Conservation (phyloP, 2,888 invertebrate genomes). For the Cantharis nigra region DNA sequence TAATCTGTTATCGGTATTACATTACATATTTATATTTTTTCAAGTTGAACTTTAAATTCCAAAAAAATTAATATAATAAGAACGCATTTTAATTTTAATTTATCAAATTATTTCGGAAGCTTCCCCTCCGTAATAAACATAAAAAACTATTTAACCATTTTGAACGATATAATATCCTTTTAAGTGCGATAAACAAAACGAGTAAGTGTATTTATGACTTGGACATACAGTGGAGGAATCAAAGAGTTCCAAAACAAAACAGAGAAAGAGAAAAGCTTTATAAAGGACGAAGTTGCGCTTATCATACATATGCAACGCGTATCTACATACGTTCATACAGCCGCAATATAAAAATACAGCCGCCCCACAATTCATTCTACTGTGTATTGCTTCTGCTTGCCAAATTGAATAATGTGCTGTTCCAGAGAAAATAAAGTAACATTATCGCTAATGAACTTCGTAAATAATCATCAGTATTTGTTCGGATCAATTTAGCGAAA, state of each 20-base stretch:
- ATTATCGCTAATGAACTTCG: slow-evolving; percentile 51
- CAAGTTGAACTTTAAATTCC: neutral
- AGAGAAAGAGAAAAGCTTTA: slow-evolving; percentile 43
- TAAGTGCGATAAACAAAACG: neutral
- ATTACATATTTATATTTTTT: neutral
- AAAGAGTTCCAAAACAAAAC: slow-evolving; percentile 33
- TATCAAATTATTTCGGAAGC: neutral
- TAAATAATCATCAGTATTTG: slow-evolving; percentile 48
- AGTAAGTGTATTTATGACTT: neutral
- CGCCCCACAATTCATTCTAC: slow-evolving; percentile 49
- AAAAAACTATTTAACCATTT: neutral
- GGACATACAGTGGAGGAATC: slow-evolving; percentile 36
- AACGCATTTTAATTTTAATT: neutral
- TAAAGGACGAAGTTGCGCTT: slow-evolving; percentile 51
- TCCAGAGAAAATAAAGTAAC: slow-evolving; percentile 48
- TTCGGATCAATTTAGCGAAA: slow-evolving; percentile 32
- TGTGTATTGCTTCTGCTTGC: slow-evolving; percentile 38
- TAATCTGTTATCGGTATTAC: neutral
- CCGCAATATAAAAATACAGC: slow-evolving; percentile 51
- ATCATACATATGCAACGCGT: slow-evolving; percentile 55
- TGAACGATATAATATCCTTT: neutral
- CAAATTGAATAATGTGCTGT: slow-evolving; percentile 51
- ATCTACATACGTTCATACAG: slow-evolving; percentile 52
- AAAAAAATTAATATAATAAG: neutral
- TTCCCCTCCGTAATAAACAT: neutral